Base-by-base conservation (phyloP, 2,888 invertebrate species). In the Oithona nana region DNA sequence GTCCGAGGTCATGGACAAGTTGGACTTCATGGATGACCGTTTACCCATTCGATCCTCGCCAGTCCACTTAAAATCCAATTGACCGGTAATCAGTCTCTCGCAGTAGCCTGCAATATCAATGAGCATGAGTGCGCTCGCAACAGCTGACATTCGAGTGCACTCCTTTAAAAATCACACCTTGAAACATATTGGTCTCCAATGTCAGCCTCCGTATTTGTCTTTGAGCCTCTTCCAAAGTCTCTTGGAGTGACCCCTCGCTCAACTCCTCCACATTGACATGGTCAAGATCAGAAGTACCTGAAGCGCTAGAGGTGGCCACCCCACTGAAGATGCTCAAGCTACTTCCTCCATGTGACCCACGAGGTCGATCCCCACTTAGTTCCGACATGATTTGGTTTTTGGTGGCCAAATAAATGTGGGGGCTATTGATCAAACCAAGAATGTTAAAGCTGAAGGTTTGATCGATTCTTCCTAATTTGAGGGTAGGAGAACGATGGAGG, bases 191-290 rank as follows among this genome's bases (percentile, higher is more conserved):
- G 1, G 59, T 59, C 24, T 59, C 59, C 26, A 59, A 22, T 24
- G n/a, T 59, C 4, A 24, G 13, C 6, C 20, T 26, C 49, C 29
- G 24, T 4, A 59, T 13, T 16, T 48, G 13, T 3, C 49, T 24
- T n/a, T 50, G 48, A 6, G 49, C n/a, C 1, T 49, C 50, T 13
- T 8, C 28, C 13, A 59, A 6, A 16, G 28, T 20, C 13, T 13
- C n/a, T 16, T 16, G 26, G n/a, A 59, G 29, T 26, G 20, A 20
- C 4, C 50, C 50, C 24, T 50, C 59, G 22, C 20, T 26, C 6
- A 59, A 28, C 22, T 59, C 59, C 1, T 59, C 59, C n/a, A 59
- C 49, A 20, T 59, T 59, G 49, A 59, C 59, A 50, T 49, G 59
- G n/a, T 50, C 59, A 50, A 24, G 24, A n/a, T 59, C 59, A 20